Evolutionary conservation across 2,888 invertebrate genomes (phyloP), one percentile per base, ranked within the genome.

Genomic region (Electrophaes corylata): DNA sequence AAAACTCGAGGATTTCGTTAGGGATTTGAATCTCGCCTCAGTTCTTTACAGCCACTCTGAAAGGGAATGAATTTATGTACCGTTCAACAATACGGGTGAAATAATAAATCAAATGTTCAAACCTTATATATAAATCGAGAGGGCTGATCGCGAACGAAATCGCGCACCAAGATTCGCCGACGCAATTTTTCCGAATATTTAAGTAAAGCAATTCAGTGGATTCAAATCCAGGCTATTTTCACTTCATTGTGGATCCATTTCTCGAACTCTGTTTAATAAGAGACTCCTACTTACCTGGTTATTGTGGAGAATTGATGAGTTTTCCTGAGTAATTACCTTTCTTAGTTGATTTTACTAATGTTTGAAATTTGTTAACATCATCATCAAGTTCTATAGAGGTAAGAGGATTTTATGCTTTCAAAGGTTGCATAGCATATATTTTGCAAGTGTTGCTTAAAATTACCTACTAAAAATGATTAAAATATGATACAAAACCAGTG

Each of bases 31-130:
- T 44, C 44, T 33, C 26, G 51, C 26, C 37, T 37, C 26, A 20
- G 39, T 40, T n/a, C n/a, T n/a, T n/a, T 40, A 40, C 33, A 35
- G 14, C 18, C 40, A 12, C n/a, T 43, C 11, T 16, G 10, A 39
- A 20, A 48, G 44, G 18, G 11, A 26, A 37, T 10, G 35, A 43
- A 35, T 43, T 43, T 43, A 43, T 20, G 23, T 35, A 16, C 12
- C 12, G 18, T 44, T 37, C 23, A n/a, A 48, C 18, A 48, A 37
- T 35, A 37, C 35, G 35, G 23, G 19, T 44, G 31, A 35, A 37
- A 37, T 45, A 52, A 37, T 45, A 44, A 52, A 45, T 52, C 44
- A 35, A 35, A 47, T 20, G 31, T 33, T 51, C 33, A 50, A 26
- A 44, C n/a, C 43, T 44, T 44, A n/a, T 43, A 23, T 3, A 37